Evolutionary conservation across 1,140 invertebrate species (phyloP).

Genomic region (Scaptomyza pallida): DNA sequence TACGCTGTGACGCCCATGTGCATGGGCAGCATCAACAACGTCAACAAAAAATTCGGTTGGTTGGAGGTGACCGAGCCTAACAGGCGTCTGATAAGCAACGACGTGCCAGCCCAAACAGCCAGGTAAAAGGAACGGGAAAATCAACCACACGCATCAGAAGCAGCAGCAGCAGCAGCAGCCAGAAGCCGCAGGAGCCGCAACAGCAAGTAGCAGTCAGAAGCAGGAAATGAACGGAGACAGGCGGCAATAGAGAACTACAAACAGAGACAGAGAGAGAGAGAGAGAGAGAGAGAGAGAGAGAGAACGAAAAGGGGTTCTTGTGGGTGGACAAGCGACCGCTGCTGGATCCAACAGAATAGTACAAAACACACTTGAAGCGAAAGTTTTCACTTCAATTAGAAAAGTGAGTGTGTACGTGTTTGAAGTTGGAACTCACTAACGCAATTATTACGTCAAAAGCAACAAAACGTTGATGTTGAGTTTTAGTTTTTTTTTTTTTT

Average conservation of each 20-base stretch:
- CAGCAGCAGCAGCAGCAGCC: conserved; percentile 5
- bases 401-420: conserved; percentile 3
- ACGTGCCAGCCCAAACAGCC: conserved; percentile 20
- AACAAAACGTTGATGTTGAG: conserved; percentile 12
- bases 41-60: no score
- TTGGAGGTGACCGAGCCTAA: conserved; percentile 12
- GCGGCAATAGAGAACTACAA: no score
- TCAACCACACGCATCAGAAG: conserved; percentile 6
- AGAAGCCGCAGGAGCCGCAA: no score
- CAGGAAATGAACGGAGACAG: conserved; percentile 65
- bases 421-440: conserved; percentile 28
- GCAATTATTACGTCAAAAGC: conserved; percentile 34
- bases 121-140: neutral
- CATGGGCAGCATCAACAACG: neutral
- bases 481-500: neutral
- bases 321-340: conserved; percentile 12
- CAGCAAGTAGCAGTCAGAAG: conserved; percentile 45
- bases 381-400: conserved; percentile 70
- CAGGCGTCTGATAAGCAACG: conserved; percentile 40
- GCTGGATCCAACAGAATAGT: neutral
- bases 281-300: conserved; percentile 6
- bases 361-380: conserved; percentile 8
- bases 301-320: conserved; percentile 41
- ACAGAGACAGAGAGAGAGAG: conserved; percentile 31
- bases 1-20: neutral